These are phyloP conservation scores for Dasyornis broadbenti DNA, from an alignment of 2,113 vertebrate species.

Conservation along the genomic window DNA sequence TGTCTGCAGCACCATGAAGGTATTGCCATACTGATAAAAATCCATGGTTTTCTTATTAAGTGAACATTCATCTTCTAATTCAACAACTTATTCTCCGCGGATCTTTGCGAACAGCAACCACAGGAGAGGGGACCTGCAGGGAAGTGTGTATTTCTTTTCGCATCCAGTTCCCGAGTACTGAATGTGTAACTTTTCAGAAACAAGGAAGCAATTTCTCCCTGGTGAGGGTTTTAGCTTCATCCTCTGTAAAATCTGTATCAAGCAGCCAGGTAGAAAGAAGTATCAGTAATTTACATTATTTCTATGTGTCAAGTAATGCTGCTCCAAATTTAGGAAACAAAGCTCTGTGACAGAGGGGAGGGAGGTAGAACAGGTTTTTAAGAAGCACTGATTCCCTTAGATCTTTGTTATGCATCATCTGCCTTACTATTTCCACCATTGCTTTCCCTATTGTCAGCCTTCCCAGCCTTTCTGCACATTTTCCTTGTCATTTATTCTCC, in stretches of 20 bases:
- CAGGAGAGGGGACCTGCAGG: neutral
- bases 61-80: neutral
- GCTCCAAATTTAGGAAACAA: neutral
- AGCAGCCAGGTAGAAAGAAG: neutral
- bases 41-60: neutral
- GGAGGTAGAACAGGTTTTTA: neutral
- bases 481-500: neutral
- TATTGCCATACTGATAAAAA: neutral
- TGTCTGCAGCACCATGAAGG: neutral
- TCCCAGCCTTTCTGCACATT: neutral
- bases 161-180: neutral
- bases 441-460: neutral
- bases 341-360: neutral
- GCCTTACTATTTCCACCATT: neutral
- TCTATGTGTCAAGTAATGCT: neutral
- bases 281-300: neutral
- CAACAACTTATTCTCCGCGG: neutral
- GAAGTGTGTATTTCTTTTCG: neutral
- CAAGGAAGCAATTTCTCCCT: neutral
- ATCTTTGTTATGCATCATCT: neutral
- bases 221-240: neutral
- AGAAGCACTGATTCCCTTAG: neutral
- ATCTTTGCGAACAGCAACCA: neutral
- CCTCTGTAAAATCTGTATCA: constrained; percentile 7
- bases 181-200: neutral